Conservation (phyloP, 2,113 vertebrate species). For the Chamaetylas fuelleborni region DNA sequence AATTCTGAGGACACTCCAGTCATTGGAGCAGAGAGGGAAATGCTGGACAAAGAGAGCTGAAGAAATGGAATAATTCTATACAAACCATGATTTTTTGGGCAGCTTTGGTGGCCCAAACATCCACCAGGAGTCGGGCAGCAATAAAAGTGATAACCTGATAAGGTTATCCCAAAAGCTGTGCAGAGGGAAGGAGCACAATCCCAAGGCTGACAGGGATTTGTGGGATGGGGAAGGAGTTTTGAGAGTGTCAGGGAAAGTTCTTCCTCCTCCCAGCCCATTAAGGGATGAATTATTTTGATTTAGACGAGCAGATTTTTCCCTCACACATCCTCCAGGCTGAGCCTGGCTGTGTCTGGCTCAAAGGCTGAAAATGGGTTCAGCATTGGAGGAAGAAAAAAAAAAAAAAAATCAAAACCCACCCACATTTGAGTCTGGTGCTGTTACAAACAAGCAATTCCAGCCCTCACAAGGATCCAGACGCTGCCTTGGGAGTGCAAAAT, state of each 20-base stretch:
- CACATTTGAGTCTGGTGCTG: background rate
- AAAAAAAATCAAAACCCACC: background rate
- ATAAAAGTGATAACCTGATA: background rate
- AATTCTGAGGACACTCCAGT: background rate
- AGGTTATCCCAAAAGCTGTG: background rate
- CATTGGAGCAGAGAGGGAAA: background rate
- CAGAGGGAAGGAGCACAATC: background rate
- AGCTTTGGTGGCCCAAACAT: background rate
- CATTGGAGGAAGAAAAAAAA: background rate
- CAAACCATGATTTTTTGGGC: background rate
- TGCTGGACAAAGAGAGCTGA: background rate
- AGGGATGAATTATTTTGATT: background rate
- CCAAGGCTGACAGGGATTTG: background rate
- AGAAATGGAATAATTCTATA: background rate
- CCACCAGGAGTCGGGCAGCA: background rate
- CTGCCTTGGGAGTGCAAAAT: conserved; percentile 16
- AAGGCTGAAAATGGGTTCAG: conserved; percentile 7
- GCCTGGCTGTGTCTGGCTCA: background rate
- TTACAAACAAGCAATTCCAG: background rate
- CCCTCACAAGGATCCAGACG: background rate
- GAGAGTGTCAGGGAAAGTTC: background rate
- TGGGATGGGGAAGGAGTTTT: background rate
- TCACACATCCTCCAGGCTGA: background rate
- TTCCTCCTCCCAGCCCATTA: background rate
- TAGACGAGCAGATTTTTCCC: background rate